These are phyloP conservation scores for Piaya cayana DNA, from an alignment of 2,113 vertebrate species.

Conservation along the genomic window DNA sequence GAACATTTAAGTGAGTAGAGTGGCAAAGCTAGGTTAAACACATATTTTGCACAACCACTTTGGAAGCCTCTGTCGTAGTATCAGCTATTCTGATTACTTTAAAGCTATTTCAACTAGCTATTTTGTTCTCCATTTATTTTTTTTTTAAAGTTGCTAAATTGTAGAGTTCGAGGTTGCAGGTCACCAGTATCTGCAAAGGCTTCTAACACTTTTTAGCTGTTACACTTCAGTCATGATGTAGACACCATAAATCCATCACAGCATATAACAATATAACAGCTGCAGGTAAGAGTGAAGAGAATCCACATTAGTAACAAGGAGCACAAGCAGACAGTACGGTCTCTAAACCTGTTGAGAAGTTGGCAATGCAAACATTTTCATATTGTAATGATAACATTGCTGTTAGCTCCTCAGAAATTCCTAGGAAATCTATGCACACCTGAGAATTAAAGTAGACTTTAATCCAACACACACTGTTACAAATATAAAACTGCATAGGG, in stretches of 20 bases:
- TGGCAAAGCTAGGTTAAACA: background rate
- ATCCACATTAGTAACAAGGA: background rate
- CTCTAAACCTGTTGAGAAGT: background rate
- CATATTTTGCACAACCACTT: background rate
- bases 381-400: background rate
- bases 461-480: background rate
- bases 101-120: background rate
- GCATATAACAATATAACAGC: accelerated
- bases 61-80: background rate
- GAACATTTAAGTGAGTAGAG: background rate
- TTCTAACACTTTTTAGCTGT: background rate
- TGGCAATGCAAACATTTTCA: background rate
- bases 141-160: background rate
- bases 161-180: background rate
- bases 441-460: background rate
- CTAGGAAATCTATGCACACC: background rate
- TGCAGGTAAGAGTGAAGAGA: background rate
- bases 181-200: background rate
- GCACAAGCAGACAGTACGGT: background rate
- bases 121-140: background rate
- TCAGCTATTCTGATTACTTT: background rate
- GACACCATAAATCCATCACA: background rate
- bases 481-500: background rate
- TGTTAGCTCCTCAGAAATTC: background rate
- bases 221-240: background rate